Evolutionary conservation across 2,113 vertebrate species (phyloP).

Genomic region (Rhinolophus ferrumequinum): DNA sequence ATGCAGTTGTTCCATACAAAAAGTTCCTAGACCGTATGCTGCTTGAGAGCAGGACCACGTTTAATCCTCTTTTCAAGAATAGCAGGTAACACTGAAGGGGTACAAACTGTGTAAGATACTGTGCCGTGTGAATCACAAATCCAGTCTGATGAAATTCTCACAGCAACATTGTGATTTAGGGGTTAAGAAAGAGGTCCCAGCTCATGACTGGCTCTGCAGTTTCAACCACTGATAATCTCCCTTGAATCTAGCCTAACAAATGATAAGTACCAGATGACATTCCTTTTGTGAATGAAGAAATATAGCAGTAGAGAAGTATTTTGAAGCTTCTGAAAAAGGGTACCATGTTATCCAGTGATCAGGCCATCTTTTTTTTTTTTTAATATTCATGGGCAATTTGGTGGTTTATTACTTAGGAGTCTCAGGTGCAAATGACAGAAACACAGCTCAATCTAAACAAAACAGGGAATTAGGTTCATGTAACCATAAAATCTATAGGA

Average conservation of each 20-base stretch:
- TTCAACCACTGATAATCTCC: not conserved
- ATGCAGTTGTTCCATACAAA: not conserved
- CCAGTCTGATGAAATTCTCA: not conserved
- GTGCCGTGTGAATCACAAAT: fast-evolving
- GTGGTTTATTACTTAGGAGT: not conserved
- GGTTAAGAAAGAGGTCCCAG: not conserved
- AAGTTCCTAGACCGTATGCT: fast-evolving
- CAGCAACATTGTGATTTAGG: fast-evolving
- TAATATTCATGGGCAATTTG: not conserved
- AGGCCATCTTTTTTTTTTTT: not conserved
- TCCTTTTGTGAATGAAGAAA: not conserved
- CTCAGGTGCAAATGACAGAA: not conserved
- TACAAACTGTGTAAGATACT: fast-evolving
- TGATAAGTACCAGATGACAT: not conserved
- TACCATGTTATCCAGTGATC: fast-evolving
- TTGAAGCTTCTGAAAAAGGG: not conserved
- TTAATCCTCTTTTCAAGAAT: not conserved
- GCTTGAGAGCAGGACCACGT: not conserved
- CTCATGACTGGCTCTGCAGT: not conserved
- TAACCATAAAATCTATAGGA: not conserved
- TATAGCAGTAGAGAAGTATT: fast-evolving
- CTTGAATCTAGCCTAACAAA: not conserved
- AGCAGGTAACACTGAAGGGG: not conserved
- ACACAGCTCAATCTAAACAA: not conserved
- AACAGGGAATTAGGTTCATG: not conserved